Evolutionary conservation across 2,888 invertebrate genomes (phyloP), one percentile per base, ranked within the genome.

Genomic region (Xestia ashworthii): DNA sequence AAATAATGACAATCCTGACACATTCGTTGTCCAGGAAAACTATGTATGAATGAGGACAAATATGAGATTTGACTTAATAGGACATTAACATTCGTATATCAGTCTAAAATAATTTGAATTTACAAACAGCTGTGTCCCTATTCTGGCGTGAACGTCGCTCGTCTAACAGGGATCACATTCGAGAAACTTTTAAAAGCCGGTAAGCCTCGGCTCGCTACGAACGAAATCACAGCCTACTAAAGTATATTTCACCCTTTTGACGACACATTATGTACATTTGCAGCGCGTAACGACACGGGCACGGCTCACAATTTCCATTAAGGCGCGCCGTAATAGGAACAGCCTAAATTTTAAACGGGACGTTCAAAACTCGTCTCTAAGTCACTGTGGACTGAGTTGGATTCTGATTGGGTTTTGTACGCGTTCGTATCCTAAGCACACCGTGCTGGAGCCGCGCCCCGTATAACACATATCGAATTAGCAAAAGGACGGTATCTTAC

Each of bases 211-310:
- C 89, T 93, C 92, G 90, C 91, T 91, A 91, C 91, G 93, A 93
- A 95, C 92, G 90, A 95, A 96, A 96, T 96, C 96, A 96, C 95
- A 93, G 93, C 92, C 93, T 93, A 93, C 95, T 95, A 94, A 95
- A 95, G 95, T 96, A 96, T 95, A 95, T 95, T 96, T 96, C 95
- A 96, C 96, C 96, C 96, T 95, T 96, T 96, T 96, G 96, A 96
- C 95, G 96, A 96, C 95, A 95, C 95, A 96, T 96, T 96, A 96
- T 94, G 94, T 96, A 96, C 96, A 95, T 96, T 96, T 95, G 95
- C 95, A 95, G 95, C 94, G 95, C 94, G 95, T 96, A 95, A 96
- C 95, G 95, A 95, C 95, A 94, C 95, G 93, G 96, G 96, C 95
- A 92, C 94, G 95, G 95, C 94, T 95, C 95, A 95, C 96, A 96